phyloP scores from a whole-genome alignment of 2,113 vertebrate genomes.

The Neodontobutis hainanensis region DNA sequence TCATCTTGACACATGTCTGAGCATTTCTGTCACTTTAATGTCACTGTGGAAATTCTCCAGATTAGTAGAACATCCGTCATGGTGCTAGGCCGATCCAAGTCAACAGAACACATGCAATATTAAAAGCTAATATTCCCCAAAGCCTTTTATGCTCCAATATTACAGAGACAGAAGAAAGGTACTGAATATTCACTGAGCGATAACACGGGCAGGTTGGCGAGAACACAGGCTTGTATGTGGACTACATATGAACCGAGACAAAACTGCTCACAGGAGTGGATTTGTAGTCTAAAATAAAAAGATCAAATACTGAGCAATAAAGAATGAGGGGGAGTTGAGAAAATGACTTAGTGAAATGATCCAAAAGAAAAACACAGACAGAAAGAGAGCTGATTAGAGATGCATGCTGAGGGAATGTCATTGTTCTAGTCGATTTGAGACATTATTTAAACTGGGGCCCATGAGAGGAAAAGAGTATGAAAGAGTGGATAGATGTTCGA shows the following conservation, averaged over 20 bases:
- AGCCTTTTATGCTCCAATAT: slow-evolving; percentile 77
- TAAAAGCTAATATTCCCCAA: slow-evolving; percentile 76
- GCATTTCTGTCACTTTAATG: slow-evolving; percentile 80
- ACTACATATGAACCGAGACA: slow-evolving; percentile 9
- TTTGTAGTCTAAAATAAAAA: slow-evolving; percentile 35
- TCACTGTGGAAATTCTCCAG: slow-evolving; percentile 79
- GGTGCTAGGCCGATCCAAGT: slow-evolving; percentile 68
- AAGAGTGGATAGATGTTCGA: slow-evolving; percentile 20
- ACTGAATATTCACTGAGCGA: slow-evolving; percentile 74
- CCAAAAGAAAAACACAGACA: slow-evolving; percentile 66
- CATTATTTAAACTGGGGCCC: slow-evolving; percentile 73
- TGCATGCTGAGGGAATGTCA: slow-evolving; percentile 75
- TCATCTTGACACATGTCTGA: slow-evolving; percentile 80
- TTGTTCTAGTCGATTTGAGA: slow-evolving; percentile 78
- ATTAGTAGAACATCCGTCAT: slow-evolving; percentile 77
- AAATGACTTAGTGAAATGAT: slow-evolving; percentile 56
- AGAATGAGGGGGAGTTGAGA: slow-evolving; percentile 36
- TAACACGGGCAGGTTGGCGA: slow-evolving; percentile 55
- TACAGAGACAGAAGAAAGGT: slow-evolving; percentile 75
- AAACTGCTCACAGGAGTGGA: slow-evolving; percentile 7
- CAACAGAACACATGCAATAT: slow-evolving; percentile 81
- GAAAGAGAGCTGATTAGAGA: slow-evolving; percentile 70
- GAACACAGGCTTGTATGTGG: slow-evolving; percentile 30
- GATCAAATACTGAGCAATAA: slow-evolving; percentile 57
- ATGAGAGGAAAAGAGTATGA: slow-evolving; percentile 51